phyloP scores from a whole-genome alignment of 2,113 vertebrate genomes.

The Jaculus jaculus region DNA sequence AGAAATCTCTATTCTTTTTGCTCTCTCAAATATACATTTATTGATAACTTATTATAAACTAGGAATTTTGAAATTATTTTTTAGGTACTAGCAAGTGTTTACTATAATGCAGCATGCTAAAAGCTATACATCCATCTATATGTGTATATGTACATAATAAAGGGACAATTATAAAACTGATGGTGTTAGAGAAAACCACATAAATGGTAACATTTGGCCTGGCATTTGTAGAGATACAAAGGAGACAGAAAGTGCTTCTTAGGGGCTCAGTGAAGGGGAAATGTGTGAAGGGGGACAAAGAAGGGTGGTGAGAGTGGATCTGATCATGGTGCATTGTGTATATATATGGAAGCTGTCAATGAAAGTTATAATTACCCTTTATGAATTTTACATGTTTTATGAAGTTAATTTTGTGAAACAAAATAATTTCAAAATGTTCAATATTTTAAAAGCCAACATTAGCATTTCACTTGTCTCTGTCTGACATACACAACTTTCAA shows the following conservation, averaged over 20 bases:
- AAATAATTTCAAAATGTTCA: too few species aligned
- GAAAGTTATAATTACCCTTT: too few species aligned
- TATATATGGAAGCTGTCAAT: too few species aligned
- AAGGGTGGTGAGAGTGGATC: too few species aligned
- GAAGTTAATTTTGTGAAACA: too few species aligned
- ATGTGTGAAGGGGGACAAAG: too few species aligned
- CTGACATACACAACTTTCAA: too few species aligned
- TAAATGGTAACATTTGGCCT: slow-evolving; percentile 22
- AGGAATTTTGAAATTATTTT: not conserved
- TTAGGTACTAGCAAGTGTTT: not conserved
- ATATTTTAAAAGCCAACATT: too few species aligned
- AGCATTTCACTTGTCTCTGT: too few species aligned
- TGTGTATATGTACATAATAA: not conserved
- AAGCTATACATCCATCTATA: not conserved
- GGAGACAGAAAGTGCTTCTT: not conserved
- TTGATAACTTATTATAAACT: slow-evolving; percentile 23
- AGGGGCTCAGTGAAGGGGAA: too few species aligned
- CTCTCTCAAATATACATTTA: slow-evolving; percentile 10
- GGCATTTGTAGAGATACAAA: slow-evolving; percentile 43
- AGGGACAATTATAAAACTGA: slow-evolving; percentile 29
- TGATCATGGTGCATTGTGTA: too few species aligned
- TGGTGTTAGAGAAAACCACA: slow-evolving; percentile 34
- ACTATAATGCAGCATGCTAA: slow-evolving; percentile 16
- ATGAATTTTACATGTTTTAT: too few species aligned
- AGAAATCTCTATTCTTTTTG: slow-evolving; percentile 5